Percentiles rank a stretch among this genome's conserved stretches.
phyloP scores from a whole-genome alignment of 2,888 invertebrate genomes.

The Eupelmus urozonus region DNA sequence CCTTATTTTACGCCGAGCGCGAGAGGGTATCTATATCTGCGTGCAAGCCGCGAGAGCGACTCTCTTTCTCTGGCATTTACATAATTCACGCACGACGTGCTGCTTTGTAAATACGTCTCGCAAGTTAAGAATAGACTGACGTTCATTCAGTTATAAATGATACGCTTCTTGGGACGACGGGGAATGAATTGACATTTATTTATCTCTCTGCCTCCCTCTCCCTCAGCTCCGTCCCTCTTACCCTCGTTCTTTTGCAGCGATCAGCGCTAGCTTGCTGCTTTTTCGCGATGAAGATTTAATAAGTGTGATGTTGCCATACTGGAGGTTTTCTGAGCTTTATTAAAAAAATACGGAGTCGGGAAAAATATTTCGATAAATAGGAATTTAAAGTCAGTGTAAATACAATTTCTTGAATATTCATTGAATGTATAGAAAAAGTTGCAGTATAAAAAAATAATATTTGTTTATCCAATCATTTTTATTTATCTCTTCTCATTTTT shows the following conservation, averaged over 20 bases:
- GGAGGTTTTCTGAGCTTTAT: too few relatives aligned
- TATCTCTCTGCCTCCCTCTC: constrained; percentile 3
- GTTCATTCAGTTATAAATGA: constrained; percentile 47
- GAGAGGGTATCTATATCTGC: constrained; percentile 40
- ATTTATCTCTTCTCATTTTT: too few relatives aligned
- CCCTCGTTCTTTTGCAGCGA: too few relatives aligned
- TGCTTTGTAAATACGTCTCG: constrained; percentile 52
- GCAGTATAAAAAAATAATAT: too few relatives aligned
- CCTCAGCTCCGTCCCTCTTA: too few relatives aligned
- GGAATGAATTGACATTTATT: constrained; percentile 53
- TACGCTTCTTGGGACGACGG: constrained; percentile 33
- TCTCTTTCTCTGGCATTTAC: constrained; percentile 41
- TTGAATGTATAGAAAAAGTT: too few relatives aligned
- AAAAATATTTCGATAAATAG: too few relatives aligned
- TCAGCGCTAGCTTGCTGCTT: neutral
- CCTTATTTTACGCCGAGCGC: constrained; percentile 31
- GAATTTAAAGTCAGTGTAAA: too few relatives aligned
- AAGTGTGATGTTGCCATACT: neutral
- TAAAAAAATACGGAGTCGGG: too few relatives aligned
- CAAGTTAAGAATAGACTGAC: constrained; percentile 52
- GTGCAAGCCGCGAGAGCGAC: too few relatives aligned
- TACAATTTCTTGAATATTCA: too few relatives aligned
- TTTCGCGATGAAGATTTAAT: neutral
- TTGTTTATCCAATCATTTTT: too few relatives aligned
- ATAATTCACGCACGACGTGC: constrained; percentile 53